Base-by-base conservation (phyloP, 1,140 invertebrate species). In the Wiebesia pumilae region DNA sequence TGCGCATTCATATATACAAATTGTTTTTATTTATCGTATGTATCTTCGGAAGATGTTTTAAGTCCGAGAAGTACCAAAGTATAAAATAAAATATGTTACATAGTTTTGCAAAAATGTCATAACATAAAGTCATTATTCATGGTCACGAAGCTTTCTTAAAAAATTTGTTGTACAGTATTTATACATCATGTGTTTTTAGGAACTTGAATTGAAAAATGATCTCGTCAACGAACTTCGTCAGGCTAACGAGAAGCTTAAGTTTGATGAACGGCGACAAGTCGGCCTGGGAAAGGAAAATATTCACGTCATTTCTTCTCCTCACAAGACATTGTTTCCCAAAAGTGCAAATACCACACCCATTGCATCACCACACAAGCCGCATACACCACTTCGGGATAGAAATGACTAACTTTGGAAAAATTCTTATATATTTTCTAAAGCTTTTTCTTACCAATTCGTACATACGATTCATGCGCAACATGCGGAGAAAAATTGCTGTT, bases 271-370 rank as follows among this genome's bases (percentile, higher is more conserved):
- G 38, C 90, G 92, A 14, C 86, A 88, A 40, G 81, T 90, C 58
- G 88, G 88, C 81, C 91, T 92, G 85, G 93, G 92, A 65, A 94
- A 94, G 81, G 92, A 94, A 75, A 94, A 94, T 83, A 75, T 92
- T 35, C 88, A 88, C 35, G 30, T 67, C 80, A 33, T 73, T 40
- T 87, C 79, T 77, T 88, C 71, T 73, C 86, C 24, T 38, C 88
- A 58, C 89, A 90, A 83, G 83, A 77, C 87, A 12, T 87, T 89
- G 4, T 88, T 89, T 75, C 67, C 89, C 0, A 91, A 91, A 90
- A 91, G 84, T 69, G 81, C 89, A 38, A 90, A 82, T 38, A 79
- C 88, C 1, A 91, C 92, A 1, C 91, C 91, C 24, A 88, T 91
- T 33, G 91, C 92, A 38, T 92, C 93, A 3, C 92, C 92, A 84